These are phyloP conservation scores for Ciconia nigra DNA, from an alignment of 2,797 vertebrate genomes.

Conservation along the genomic window DNA sequence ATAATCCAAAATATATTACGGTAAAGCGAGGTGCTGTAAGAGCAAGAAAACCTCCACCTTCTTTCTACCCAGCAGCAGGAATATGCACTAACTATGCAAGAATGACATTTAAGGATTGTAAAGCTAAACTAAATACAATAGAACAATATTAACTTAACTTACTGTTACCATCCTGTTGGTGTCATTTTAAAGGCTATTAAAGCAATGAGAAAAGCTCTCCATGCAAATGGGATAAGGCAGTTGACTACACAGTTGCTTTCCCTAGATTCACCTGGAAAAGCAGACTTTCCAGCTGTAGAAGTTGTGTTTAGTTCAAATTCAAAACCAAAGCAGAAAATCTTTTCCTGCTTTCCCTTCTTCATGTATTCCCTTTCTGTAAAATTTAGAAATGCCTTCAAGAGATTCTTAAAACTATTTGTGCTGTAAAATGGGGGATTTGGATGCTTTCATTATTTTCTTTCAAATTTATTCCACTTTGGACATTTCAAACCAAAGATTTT, in stretches of 20 bases:
- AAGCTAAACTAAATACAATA: neutral
- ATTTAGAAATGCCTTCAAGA: neutral
- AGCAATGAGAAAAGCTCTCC: neutral
- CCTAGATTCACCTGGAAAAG: neutral
- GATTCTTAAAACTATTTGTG: neutral
- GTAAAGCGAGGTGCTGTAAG: neutral
- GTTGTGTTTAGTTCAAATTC: neutral
- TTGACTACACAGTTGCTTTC: neutral
- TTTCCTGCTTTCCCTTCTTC: neutral
- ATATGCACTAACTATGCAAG: neutral
- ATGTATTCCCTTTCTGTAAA: neutral
- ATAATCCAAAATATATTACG: neutral
- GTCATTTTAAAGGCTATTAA: neutral
- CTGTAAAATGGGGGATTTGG: neutral
- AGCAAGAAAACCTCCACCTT: neutral
- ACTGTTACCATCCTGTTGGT: neutral
- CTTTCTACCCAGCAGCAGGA: neutral
- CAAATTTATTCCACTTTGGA: neutral
- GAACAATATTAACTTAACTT: neutral
- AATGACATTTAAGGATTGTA: neutral
- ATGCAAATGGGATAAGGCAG: neutral
- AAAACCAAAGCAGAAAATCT: neutral
- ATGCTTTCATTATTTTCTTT: constrained; percentile 22
- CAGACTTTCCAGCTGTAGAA: neutral
- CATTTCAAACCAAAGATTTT: neutral